Base-by-base conservation (phyloP, 2,113 vertebrate genomes). In the Onychostruthus taczanowskii region DNA sequence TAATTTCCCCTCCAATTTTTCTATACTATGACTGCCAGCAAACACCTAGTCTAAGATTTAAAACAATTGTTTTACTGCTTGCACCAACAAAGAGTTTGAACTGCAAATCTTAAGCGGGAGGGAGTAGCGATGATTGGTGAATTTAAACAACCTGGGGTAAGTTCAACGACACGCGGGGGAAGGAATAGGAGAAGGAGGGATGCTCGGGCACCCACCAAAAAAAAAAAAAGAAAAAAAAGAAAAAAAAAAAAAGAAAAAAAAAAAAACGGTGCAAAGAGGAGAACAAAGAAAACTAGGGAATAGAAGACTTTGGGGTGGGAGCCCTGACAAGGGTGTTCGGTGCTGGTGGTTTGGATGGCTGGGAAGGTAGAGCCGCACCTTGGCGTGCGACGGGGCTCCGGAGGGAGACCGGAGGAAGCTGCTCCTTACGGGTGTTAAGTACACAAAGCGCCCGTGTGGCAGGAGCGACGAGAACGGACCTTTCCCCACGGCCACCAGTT, bases 1-100 rank as follows among this genome's bases (percentile, higher is more conserved):
- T 7, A 41, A 41, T 41, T 41, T 3, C 2, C 2, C 6, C 7
- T 31, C 5, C 7, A 5, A 10, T 7, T 19, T 17, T 15, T 1
- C 23, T 87, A 62, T 89, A 56, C 21, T 62, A 56, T 10, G 18
- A 47, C 19, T 80, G 31, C 58, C 43, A 64, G 73, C 24, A 73
- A 82, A 44, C 58, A 80, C 31, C 44, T 56, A 80, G 49, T 8
- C 10, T 75, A 78, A 77, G 27, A 70, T 47, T 75, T 74, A 52
- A 78, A 77, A 33, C n/a, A 52, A 31, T 78, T 74, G 59, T 90
- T 83, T 92, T 68, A 44, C 55, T 74, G 76, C 49, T 59, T 62
- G 46, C 58, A 93, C 96, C 96, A 90, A 97, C 96, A 95, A 96
- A 95, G 97, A 97, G 84, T 94, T 88, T 95, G 96, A 94, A 93